A percentile compares a stretch with the other conserved stretches of the same genome.
Evolutionary conservation across 1,140 invertebrate species (phyloP).

Genomic region (Marisa cornuarietis): DNA sequence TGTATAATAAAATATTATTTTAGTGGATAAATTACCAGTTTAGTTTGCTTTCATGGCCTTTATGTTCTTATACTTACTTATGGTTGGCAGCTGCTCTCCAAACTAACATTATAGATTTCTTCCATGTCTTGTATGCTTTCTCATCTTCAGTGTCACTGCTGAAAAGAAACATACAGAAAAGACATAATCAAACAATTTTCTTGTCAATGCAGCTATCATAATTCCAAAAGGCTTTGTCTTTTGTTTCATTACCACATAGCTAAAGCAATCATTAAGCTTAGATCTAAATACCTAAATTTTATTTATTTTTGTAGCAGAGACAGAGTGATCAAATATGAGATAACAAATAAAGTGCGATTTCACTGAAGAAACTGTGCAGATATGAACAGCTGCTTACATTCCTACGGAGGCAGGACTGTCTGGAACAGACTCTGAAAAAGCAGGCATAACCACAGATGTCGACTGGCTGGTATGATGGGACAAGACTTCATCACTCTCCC

Average conservation of each 20-base stretch:
- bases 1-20: too few species aligned
- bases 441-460: constrained; percentile 28
- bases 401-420: constrained; percentile 72
- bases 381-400: constrained; percentile 13
- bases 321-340: too few species aligned
- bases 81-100: constrained; percentile 84
- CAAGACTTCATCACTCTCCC: constrained; percentile 63
- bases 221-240: too few species aligned
- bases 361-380: too few species aligned
- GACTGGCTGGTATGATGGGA: constrained; percentile 29
- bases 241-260: background rate
- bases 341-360: too few species aligned
- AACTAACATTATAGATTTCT: constrained; percentile 88
- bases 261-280: background rate
- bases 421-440: constrained; percentile 73
- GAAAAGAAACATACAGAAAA: constrained; percentile 22
- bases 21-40: too few species aligned
- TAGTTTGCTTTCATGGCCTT: too few species aligned
- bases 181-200: background rate
- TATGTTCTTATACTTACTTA: constrained; percentile 68
- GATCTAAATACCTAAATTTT: background rate
- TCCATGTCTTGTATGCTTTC: constrained; percentile 83
- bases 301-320: too few species aligned
- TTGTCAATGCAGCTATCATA: background rate
- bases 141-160: constrained; percentile 69